Evolutionary conservation across 2,113 vertebrate genomes (phyloP).

Genomic region (Siphamia tubifer): DNA sequence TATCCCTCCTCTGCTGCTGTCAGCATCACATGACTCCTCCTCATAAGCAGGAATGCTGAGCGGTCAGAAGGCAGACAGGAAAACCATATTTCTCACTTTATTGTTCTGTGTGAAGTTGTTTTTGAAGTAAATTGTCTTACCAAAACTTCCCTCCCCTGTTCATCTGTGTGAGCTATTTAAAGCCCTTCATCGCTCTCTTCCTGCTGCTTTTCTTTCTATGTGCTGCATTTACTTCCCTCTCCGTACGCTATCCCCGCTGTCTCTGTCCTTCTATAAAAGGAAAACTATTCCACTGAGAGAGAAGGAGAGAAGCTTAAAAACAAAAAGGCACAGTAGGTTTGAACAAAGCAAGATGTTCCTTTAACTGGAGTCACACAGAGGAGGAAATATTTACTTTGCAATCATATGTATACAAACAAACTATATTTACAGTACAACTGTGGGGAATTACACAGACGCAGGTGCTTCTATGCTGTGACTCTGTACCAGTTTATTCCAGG

Average conservation of each 20-base stretch:
- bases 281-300: slow-evolving; percentile 60
- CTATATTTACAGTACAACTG: not conserved
- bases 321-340: slow-evolving; percentile 1
- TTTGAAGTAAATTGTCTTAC: slow-evolving; percentile 55
- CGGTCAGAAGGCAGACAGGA: slow-evolving; percentile 44
- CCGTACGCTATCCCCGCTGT: not conserved
- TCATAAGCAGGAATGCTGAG: slow-evolving; percentile 35
- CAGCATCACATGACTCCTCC: slow-evolving; percentile 53
- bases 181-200: slow-evolving; percentile 10
- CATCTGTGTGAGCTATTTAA: slow-evolving; percentile 35
- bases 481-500: not conserved
- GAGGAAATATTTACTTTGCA: slow-evolving; percentile 13
- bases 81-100: slow-evolving; percentile 62
- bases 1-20: slow-evolving; percentile 32
- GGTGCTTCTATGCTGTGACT: not conserved
- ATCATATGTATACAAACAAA: not conserved
- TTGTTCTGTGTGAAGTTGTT: slow-evolving; percentile 60
- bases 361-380: not conserved
- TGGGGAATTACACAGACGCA: not conserved
- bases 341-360: slow-evolving; percentile 5
- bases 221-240: not conserved
- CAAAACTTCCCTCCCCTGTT: slow-evolving; percentile 38
- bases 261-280: slow-evolving; percentile 73
- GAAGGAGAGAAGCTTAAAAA: slow-evolving; percentile 4
- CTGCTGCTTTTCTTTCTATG: slow-evolving; percentile 1